Conservation (phyloP, 1,140 invertebrate species). For the Macrosteles quadrilineatus region DNA sequence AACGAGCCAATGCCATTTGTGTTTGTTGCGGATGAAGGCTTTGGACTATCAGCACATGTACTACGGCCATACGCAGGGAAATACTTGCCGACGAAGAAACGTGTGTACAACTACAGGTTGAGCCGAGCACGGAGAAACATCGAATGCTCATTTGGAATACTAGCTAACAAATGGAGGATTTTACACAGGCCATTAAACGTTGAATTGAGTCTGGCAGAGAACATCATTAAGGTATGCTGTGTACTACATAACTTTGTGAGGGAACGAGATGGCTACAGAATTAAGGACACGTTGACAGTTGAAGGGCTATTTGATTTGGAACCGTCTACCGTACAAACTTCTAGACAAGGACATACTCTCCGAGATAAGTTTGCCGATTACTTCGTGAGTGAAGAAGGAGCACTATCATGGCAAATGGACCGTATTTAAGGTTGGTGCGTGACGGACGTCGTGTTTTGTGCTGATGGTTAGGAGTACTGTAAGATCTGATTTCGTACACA, state of each 20-base stretch:
- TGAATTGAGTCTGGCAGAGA: constrained; percentile 29
- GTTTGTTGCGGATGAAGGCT: constrained; percentile 14
- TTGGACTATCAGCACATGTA: neutral
- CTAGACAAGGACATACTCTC: neutral
- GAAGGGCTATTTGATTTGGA: constrained; percentile 14
- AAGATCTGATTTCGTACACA: no score
- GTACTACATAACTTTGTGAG: constrained; percentile 12
- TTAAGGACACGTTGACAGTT: neutral
- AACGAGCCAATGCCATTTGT: neutral
- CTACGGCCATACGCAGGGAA: constrained; percentile 28
- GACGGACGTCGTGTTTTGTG: no score
- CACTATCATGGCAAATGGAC: constrained; percentile 31
- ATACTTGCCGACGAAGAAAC: constrained; percentile 39
- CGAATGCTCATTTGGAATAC: constrained; percentile 46
- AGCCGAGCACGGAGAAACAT: constrained; percentile 41
- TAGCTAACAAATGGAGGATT: constrained; percentile 41
- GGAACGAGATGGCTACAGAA: neutral
- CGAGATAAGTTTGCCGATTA: constrained; percentile 29
- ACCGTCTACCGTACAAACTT: neutral
- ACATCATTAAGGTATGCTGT: constrained; percentile 16
- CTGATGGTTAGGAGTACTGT: no score
- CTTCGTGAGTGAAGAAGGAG: constrained; percentile 31
- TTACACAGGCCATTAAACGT: constrained; percentile 43
- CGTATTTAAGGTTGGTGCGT: constrained; percentile 30
- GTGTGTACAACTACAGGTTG: constrained; percentile 49